These are phyloP conservation scores for Emydura subglobosa DNA, from an alignment of 2,113 vertebrate genomes.

Conservation along the genomic window DNA sequence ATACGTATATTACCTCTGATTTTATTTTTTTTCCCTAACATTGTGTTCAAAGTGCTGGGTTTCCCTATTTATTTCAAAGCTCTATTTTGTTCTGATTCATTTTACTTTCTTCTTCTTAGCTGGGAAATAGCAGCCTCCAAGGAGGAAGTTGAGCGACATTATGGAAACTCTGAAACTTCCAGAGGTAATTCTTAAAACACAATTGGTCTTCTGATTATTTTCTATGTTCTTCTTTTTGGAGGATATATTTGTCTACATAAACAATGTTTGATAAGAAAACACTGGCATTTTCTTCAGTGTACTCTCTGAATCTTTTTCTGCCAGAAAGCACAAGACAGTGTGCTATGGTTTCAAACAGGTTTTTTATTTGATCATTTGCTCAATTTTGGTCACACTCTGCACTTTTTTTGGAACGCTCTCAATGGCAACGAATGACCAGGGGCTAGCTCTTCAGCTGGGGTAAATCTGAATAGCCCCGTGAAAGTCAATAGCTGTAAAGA, in stretches of 20 bases:
- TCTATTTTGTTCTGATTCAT: background rate
- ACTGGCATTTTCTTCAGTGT: background rate
- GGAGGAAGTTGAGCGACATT: background rate
- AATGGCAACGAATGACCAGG: background rate
- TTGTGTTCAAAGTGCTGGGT: background rate
- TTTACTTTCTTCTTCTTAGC: background rate
- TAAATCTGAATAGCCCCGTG: background rate
- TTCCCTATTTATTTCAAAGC: background rate
- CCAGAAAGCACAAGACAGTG: background rate
- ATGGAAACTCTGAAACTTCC: background rate
- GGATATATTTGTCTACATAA: background rate
- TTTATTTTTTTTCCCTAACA: background rate
- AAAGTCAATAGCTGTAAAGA: conserved; percentile 16
- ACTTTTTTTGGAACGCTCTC: background rate
- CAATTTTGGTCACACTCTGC: background rate
- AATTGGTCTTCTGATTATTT: background rate
- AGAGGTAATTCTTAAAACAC: background rate
- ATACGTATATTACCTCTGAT: background rate
- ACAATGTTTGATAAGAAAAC: background rate
- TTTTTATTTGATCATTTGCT: background rate
- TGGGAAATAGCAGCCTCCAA: background rate
- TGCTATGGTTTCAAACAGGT: background rate
- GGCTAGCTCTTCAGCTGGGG: background rate
- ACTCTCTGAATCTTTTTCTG: background rate
- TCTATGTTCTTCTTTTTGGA: background rate